These are phyloP conservation scores for Philereme transversata DNA, from an alignment of 2,888 invertebrate species.

Conservation along the genomic window DNA sequence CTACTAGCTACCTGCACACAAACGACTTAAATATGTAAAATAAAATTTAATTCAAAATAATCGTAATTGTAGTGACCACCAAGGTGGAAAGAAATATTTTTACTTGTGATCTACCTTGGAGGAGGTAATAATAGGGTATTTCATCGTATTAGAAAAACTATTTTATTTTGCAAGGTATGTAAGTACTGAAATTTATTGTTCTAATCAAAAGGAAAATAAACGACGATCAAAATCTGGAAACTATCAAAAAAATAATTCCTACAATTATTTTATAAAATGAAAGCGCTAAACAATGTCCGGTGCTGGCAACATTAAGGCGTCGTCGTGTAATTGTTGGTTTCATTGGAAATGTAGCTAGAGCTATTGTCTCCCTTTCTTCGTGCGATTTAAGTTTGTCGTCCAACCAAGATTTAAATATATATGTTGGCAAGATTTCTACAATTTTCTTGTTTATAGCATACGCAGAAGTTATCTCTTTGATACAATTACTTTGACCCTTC, in stretches of 20 bases:
- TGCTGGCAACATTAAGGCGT: background rate
- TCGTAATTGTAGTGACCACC: no score
- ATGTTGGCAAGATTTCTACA: conserved; percentile 63
- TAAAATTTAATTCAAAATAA: no score
- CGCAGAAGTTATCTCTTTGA: conserved; percentile 60
- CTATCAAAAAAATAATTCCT: conserved; percentile 8
- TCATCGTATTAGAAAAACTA: no score
- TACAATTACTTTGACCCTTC: conserved; percentile 63
- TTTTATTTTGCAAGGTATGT: no score
- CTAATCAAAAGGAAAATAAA: conserved; percentile 2
- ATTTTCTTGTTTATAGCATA: conserved; percentile 67
- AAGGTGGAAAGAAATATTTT: no score
- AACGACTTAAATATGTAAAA: no score
- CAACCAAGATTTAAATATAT: conserved; percentile 68
- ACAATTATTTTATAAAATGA: conserved; percentile 10
- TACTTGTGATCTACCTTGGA: no score
- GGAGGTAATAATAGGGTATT: no score
- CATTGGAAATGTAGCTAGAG: conserved; percentile 55
- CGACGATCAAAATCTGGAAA: conserved; percentile 5
- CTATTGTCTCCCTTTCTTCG: conserved; percentile 46
- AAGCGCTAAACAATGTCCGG: conserved; percentile 6
- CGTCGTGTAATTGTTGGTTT: conserved; percentile 39
- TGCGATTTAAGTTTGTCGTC: conserved; percentile 67
- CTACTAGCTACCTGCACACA: no score
- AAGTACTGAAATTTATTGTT: conserved; percentile 20